Evolutionary conservation across 2,888 invertebrate species (phyloP).

Genomic region (Strigamia crassipes): DNA sequence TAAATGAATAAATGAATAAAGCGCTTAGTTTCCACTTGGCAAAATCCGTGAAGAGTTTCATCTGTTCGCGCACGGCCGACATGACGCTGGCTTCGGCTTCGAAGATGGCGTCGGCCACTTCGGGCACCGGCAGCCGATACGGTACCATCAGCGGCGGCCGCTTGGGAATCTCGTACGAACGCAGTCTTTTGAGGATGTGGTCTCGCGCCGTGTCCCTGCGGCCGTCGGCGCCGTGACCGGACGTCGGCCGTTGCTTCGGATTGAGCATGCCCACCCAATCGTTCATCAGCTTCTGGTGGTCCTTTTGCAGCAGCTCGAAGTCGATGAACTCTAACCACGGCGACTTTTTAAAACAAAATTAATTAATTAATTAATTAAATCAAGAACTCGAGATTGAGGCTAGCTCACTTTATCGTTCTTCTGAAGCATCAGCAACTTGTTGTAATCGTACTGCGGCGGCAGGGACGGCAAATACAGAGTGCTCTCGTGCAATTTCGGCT

Average conservation of each 20-base stretch:
- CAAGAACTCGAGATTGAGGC: too few relatives aligned
- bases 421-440: slow-evolving; percentile 68
- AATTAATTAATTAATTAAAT: too few relatives aligned
- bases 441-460: slow-evolving; percentile 74
- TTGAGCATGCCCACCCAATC: slow-evolving; percentile 55
- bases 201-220: slow-evolving; percentile 29
- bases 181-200: slow-evolving; percentile 54
- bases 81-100: slow-evolving; percentile 60
- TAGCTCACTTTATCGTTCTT: slow-evolving; percentile 57
- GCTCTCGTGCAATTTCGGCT: slow-evolving; percentile 72
- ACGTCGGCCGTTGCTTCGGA: background rate
- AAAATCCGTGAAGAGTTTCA: slow-evolving; percentile 62
- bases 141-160: slow-evolving; percentile 65
- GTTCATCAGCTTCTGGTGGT: slow-evolving; percentile 60
- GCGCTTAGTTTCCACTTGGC: too few relatives aligned
- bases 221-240: background rate
- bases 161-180: slow-evolving; percentile 66
- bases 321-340: slow-evolving; percentile 74
- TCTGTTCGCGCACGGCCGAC: slow-evolving; percentile 61
- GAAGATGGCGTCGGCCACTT: slow-evolving; percentile 59
- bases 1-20: too few relatives aligned
- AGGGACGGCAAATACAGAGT: slow-evolving; percentile 70
- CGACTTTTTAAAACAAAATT: slow-evolving; percentile 50
- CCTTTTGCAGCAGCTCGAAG: slow-evolving; percentile 64
- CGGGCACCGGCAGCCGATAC: slow-evolving; percentile 61